Evolutionary conservation across 1,140 invertebrate genomes (phyloP), one percentile per base, ranked within the genome.

Genomic region (Drosophila ercepeae): DNA sequence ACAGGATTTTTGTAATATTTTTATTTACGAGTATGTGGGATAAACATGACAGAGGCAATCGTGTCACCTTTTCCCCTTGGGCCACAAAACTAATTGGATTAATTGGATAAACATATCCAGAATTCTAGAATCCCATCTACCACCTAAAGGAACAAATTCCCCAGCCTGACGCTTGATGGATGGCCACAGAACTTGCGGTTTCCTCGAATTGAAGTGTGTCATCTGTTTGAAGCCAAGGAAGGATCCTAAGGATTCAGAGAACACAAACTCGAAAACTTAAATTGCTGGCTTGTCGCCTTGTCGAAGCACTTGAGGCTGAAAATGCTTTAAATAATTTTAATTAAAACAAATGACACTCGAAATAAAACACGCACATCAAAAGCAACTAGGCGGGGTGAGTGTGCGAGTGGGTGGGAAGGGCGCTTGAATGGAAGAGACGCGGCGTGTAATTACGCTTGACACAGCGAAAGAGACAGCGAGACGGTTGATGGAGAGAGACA

Each of bases 261-360:
- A n/a, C n/a, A n/a, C n/a, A 11, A 9, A 32, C 11, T 32, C 11
- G 7, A 41, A 21, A 36, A 69, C 14, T 53, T 46, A 16, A 69
- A 49, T 32, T 68, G 29, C 4, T 2, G 16, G 1, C 6, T 45
- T 27, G 27, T 23, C 44, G 48, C 59, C 60, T 29, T 59, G 68
- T 54, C 34, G 57, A 49, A 49, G 69, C 69, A 44, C 57, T 68
- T 68, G 27, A 68, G 29, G 63, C 65, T 65, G 59, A 50, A 77
- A 79, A 42, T 58, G 60, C 74, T 86, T 86, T 88, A 86, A 88
- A 81, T 88, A 77, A 88, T 86, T 88, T 86, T 86, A 86, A 86
- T 86, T 86, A 86, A 86, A 86, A 76, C 76, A 86, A 86, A 77
- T 81, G 72, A 68, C 82, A 81, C 82, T 88, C 69, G 77, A 81